These are phyloP conservation scores for Atrichornis clamosus DNA, from an alignment of 2,113 vertebrate species.

Conservation along the genomic window DNA sequence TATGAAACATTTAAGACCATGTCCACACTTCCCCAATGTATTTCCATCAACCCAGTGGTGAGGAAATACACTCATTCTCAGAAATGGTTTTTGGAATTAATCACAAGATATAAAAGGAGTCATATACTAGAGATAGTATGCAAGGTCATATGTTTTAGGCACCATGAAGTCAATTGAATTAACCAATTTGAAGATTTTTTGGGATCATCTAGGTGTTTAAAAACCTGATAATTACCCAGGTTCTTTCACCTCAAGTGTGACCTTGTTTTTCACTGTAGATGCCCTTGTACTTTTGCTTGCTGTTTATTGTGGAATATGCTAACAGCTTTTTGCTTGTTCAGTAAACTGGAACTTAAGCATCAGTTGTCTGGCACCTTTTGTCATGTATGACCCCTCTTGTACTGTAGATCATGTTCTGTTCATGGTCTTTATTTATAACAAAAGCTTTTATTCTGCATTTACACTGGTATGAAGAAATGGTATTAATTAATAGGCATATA, in stretches of 20 bases:
- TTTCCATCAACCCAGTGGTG: neutral
- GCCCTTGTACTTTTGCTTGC: neutral
- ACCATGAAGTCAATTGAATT: neutral
- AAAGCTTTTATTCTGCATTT: neutral
- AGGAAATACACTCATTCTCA: neutral
- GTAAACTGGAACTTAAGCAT: neutral
- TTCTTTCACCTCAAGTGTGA: neutral
- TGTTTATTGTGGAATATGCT: neutral
- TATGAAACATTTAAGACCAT: slow-evolving; percentile 17
- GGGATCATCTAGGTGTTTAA: neutral
- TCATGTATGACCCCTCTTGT: neutral
- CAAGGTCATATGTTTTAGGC: neutral
- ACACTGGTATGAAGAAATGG: neutral
- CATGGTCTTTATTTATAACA: neutral
- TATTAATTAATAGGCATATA: neutral
- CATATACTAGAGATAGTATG: neutral
- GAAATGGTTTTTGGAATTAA: neutral
- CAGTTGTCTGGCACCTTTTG: neutral
- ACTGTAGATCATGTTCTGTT: neutral
- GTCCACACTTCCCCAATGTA: neutral
- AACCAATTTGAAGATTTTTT: neutral
- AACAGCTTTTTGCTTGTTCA: neutral
- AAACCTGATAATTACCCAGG: neutral
- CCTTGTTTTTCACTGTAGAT: neutral
- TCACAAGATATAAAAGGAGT: neutral